Percentiles rank a stretch among this genome's conserved stretches.
These are phyloP conservation scores for Urocynchramus pylzowi DNA, from an alignment of 2,113 vertebrate species.

Conservation along the genomic window DNA sequence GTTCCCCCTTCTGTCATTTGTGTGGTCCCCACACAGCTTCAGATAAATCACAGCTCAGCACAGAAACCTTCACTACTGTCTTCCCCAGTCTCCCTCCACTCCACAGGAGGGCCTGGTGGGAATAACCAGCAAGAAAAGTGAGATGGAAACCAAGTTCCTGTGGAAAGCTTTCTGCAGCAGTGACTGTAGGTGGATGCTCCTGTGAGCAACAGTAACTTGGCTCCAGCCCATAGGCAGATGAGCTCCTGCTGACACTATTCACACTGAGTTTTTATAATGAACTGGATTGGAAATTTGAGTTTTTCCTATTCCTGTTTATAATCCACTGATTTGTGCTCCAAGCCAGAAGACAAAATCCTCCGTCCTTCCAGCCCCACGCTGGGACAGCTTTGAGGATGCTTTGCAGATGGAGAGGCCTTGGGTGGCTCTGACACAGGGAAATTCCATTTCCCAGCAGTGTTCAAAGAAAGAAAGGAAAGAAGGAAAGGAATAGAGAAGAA, in stretches of 20 bases:
- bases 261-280: not conserved
- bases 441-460: not conserved
- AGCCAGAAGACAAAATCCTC: not conserved
- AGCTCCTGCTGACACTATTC: not conserved
- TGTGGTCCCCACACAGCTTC: not conserved
- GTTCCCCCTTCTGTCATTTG: not conserved
- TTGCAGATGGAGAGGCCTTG: not conserved
- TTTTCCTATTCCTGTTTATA: not conserved
- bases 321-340: not conserved
- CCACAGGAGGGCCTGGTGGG: not conserved
- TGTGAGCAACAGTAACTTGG: rapidly evolving
- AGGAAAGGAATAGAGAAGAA: not conserved
- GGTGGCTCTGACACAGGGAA: not conserved
- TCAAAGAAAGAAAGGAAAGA: not conserved
- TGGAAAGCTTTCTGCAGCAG: not conserved
- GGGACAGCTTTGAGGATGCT: not conserved
- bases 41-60: not conserved
- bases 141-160: not conserved
- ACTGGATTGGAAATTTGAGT: not conserved
- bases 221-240: not conserved
- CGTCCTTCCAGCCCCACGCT: rapidly evolving
- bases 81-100: not conserved
- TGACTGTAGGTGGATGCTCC: not conserved
- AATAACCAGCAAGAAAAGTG: rapidly evolving
- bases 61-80: not conserved